Base-by-base conservation (phyloP, 2,888 invertebrate genomes). In the Pilophorus perplexus region DNA sequence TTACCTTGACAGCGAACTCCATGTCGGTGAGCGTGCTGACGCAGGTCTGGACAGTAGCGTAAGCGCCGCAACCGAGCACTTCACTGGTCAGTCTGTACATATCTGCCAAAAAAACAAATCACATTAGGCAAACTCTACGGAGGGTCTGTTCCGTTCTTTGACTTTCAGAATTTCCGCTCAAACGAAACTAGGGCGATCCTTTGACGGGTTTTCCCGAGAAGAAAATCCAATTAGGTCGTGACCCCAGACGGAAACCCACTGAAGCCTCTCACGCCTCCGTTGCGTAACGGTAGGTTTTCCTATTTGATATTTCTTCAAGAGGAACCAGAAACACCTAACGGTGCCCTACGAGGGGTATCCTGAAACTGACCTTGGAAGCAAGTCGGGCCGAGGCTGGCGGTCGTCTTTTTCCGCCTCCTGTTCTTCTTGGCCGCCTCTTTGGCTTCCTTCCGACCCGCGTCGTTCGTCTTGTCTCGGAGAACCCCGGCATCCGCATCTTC, bases 31-130 rank as follows among this genome's bases (percentile, higher is more conserved):
- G 89, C 75, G 90, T 86, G 78, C 92, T 92, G 72, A 90, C 85
- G 81, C 94, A 96, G 6, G 95, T 93, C 79, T 91, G 90, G 68
- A 97, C 97, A 73, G 93, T 91, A 69, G 95, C 96, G 79, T 95
- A 96, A 67, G 97, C 95, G 72, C 98, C 98, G 79, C 93, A 90
- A 73, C 98, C 98, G 75, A 98, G 83, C 74, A 94, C 87, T 80
- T 97, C 96, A 70, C 95, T 95, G 68, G 94, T 95, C 75, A 96
- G 81, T 80, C 89, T 89, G 82, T 97, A 98, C 75, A 95, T 83
- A 81, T 97, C 97, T 94, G 81, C 14, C 77, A 79, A 16, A 40
- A 18, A 55, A n/a, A n/a, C n/a, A n/a, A n/a, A n/a, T n/a, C n/a
- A 64, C 66, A n/a, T n/a, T n/a, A n/a, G n/a, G n/a, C n/a, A n/a